phyloP scores from a whole-genome alignment of 2,888 invertebrate species.

The Cerastis rubricosa region DNA sequence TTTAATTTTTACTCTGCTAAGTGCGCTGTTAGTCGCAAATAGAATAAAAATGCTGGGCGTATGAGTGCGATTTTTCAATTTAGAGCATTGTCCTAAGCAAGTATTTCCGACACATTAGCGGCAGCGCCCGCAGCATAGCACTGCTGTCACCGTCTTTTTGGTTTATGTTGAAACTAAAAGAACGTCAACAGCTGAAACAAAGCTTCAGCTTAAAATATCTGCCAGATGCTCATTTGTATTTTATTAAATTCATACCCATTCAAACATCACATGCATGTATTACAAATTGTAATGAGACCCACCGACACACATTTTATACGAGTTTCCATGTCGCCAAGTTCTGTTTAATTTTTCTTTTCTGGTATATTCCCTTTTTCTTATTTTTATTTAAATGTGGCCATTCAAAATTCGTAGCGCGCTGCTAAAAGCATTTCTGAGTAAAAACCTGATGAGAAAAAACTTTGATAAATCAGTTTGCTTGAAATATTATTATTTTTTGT shows the following conservation, averaged over 20 bases:
- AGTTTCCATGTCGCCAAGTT: conserved; percentile 51
- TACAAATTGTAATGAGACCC: conserved; percentile 60
- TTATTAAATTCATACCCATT: conserved; percentile 66
- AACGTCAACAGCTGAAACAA: conserved; percentile 69
- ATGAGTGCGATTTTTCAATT: conserved; percentile 64
- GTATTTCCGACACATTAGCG: conserved; percentile 76
- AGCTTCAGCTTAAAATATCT: conserved; percentile 67
- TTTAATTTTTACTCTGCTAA: conserved; percentile 15
- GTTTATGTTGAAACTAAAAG: conserved; percentile 62
- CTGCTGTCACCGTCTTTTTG: conserved; percentile 67
- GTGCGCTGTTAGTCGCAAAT: conserved; percentile 14
- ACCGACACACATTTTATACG: conserved; percentile 52
- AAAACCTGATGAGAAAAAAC: conserved; percentile 51
- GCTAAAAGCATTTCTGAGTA: conserved; percentile 65
- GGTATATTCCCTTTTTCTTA: conserved; percentile 50
- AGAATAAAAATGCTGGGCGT: conserved; percentile 42
- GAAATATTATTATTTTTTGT: conserved; percentile 38
- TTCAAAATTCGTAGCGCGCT: conserved; percentile 59
- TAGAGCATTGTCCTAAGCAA: conserved; percentile 65
- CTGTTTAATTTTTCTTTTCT: conserved; percentile 53
- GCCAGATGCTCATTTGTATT: conserved; percentile 56
- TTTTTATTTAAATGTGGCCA: conserved; percentile 58
- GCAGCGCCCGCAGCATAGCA: conserved; percentile 65
- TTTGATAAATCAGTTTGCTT: conserved; percentile 53
- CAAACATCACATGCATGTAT: conserved; percentile 54